phyloP scores from a whole-genome alignment of 2,113 vertebrate genomes.

The Rostratula benghalensis region DNA sequence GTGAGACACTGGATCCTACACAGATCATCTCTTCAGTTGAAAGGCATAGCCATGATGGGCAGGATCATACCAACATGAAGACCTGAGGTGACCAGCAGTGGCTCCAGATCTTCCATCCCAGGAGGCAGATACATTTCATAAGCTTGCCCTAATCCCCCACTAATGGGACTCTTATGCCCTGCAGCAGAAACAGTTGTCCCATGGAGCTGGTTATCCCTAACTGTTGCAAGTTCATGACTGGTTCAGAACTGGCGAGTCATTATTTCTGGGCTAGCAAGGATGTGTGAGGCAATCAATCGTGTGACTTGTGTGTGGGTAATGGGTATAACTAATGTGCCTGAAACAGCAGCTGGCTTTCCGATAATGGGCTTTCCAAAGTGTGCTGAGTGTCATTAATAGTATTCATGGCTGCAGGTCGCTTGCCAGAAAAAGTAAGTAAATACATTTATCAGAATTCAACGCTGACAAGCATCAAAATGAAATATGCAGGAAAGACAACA shows the following conservation, averaged over 20 bases:
- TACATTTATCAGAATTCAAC: constrained; percentile 36
- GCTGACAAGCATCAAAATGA: constrained; percentile 1
- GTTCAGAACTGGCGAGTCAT: background rate
- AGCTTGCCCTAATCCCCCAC: background rate
- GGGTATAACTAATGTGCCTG: constrained; percentile 31
- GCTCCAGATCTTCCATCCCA: background rate
- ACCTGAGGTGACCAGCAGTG: background rate
- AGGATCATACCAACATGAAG: background rate
- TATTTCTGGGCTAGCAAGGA: background rate
- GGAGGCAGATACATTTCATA: background rate
- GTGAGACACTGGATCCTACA: background rate
- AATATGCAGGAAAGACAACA: background rate
- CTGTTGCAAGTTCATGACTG: background rate
- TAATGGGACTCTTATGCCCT: background rate
- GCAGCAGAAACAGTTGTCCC: background rate
- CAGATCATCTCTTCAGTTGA: background rate
- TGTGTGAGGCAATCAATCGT: background rate
- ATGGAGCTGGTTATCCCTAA: background rate
- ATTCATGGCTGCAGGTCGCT: constrained; percentile 16
- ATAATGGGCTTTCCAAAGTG: constrained; percentile 49
- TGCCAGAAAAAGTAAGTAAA: constrained; percentile 48
- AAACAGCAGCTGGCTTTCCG: constrained; percentile 31
- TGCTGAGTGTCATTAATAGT: constrained; percentile 24
- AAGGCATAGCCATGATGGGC: background rate
- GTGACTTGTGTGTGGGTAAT: constrained; percentile 13